Conservation (phyloP, 2,888 invertebrate genomes). For the Drosophila borborema region DNA sequence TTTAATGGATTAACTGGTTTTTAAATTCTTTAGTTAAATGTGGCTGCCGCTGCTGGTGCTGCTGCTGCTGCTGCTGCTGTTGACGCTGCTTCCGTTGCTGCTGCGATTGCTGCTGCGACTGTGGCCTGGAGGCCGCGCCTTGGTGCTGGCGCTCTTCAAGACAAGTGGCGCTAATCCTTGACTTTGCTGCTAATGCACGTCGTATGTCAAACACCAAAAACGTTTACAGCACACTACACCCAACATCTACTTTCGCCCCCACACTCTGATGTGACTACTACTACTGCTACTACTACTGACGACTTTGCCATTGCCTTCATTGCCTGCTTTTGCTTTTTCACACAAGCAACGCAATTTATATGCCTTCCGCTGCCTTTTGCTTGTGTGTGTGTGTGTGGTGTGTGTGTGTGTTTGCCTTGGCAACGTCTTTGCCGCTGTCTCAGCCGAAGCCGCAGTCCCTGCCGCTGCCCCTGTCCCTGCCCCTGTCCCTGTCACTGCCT, state of each 20-base stretch:
- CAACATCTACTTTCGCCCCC: slow-evolving; percentile 1
- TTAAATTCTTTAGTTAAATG: slow-evolving; percentile 48
- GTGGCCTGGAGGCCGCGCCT: slow-evolving; percentile 10
- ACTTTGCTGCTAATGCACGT: slow-evolving; percentile 81
- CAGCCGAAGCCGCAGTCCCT: slow-evolving; percentile 14
- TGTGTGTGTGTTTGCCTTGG: slow-evolving; percentile 59
- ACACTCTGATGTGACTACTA: background rate
- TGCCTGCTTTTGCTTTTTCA: slow-evolving; percentile 16
- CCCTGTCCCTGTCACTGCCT: slow-evolving; percentile 15
- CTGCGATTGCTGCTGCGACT: background rate
- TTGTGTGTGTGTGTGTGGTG: slow-evolving; percentile 41
- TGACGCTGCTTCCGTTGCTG: background rate
- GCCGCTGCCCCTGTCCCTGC: slow-evolving; percentile 1
- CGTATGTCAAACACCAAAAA: slow-evolving; percentile 80
- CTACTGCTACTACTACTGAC: background rate
- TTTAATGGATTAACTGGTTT: slow-evolving; percentile 64
- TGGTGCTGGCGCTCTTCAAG: slow-evolving; percentile 64
- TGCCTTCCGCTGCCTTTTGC: slow-evolving; percentile 61
- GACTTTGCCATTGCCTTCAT: background rate
- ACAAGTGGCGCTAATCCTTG: slow-evolving; percentile 80
- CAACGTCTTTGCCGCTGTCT: slow-evolving; percentile 52
- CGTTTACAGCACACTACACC: slow-evolving; percentile 58
- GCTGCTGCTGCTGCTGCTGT: background rate
- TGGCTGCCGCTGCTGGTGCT: background rate
- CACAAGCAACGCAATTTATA: slow-evolving; percentile 71